phyloP scores from a whole-genome alignment of 2,113 vertebrate species.

The Crotalus horridus region DNA sequence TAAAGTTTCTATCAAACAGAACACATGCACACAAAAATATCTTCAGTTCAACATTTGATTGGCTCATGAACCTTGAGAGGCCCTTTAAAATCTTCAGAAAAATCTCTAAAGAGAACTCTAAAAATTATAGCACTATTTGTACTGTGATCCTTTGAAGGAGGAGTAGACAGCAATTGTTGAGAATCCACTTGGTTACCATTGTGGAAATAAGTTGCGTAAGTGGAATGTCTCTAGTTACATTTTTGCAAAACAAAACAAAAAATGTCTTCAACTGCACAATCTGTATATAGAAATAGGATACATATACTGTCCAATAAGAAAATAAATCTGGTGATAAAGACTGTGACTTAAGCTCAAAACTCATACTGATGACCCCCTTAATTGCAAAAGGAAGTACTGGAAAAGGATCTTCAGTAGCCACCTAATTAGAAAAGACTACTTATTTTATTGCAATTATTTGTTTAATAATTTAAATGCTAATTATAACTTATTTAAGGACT shows the following conservation, averaged over 20 bases:
- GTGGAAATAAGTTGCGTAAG: background rate
- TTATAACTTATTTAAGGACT: background rate
- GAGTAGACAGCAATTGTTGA: constrained; percentile 10
- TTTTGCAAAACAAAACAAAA: background rate
- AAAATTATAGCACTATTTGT: background rate
- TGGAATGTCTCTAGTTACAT: constrained; percentile 11
- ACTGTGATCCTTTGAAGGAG: background rate
- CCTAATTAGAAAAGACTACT: constrained; percentile 43
- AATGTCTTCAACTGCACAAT: background rate
- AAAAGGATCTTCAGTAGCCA: constrained; percentile 30
- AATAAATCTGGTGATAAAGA: constrained; percentile 12
- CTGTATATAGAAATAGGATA: background rate
- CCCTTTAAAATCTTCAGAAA: constrained; percentile 29
- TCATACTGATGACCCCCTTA: constrained; percentile 19
- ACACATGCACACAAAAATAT: constrained; percentile 14
- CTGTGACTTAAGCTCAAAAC: background rate
- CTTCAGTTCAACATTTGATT: background rate
- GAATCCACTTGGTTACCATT: constrained; percentile 11
- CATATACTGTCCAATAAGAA: background rate
- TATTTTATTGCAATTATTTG: constrained; percentile 12
- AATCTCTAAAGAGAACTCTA: constrained; percentile 38
- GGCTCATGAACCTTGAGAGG: constrained; percentile 23
- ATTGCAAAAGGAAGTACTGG: constrained; percentile 22
- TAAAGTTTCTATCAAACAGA: background rate
- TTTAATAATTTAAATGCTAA: background rate